Conservation (phyloP, 1,140 invertebrate genomes). For the Mylabris phalerata region DNA sequence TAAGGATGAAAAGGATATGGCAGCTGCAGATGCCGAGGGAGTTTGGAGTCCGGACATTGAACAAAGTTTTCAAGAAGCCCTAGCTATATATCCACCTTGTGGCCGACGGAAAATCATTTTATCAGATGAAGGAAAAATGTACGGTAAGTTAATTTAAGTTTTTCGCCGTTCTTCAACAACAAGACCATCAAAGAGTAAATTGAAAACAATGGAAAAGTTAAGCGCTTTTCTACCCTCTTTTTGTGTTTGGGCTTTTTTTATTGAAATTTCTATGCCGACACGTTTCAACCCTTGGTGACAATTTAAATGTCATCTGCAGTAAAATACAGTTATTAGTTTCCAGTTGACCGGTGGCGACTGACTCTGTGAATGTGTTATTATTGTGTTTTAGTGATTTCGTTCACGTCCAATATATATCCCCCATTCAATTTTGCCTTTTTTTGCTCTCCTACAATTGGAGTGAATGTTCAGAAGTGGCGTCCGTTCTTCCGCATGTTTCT, state of each 20-base stretch:
- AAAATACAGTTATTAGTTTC: slow-evolving; percentile 26
- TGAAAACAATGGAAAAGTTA: slow-evolving; percentile 7
- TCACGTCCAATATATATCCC: slow-evolving; percentile 17
- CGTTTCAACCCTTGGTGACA: no score
- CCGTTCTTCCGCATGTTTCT: neutral
- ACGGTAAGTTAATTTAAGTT: slow-evolving; percentile 75
- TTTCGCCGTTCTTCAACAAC: slow-evolving; percentile 5
- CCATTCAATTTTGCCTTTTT: neutral
- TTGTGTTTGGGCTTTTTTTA: slow-evolving; percentile 3
- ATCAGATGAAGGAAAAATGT: slow-evolving; percentile 99
- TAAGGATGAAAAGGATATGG: slow-evolving; percentile 82
- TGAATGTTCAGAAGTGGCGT: neutral
- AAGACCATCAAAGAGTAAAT: slow-evolving; percentile 3
- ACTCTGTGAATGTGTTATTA: slow-evolving; percentile 31
- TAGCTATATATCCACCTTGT: slow-evolving; percentile 99
- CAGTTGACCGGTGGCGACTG: slow-evolving; percentile 24
- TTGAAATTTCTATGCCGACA: neutral
- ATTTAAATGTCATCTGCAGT: neutral
- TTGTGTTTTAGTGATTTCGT: slow-evolving; percentile 19
- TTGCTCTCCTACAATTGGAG: neutral
- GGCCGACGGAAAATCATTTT: slow-evolving; percentile 98
- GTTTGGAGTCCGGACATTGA: slow-evolving; percentile 99
- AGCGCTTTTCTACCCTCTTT: neutral
- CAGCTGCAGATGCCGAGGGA: slow-evolving; percentile 94
- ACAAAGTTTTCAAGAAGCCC: slow-evolving; percentile 98